phyloP scores from a whole-genome alignment of 2,888 invertebrate species.

The Poecilus cupreus region DNA sequence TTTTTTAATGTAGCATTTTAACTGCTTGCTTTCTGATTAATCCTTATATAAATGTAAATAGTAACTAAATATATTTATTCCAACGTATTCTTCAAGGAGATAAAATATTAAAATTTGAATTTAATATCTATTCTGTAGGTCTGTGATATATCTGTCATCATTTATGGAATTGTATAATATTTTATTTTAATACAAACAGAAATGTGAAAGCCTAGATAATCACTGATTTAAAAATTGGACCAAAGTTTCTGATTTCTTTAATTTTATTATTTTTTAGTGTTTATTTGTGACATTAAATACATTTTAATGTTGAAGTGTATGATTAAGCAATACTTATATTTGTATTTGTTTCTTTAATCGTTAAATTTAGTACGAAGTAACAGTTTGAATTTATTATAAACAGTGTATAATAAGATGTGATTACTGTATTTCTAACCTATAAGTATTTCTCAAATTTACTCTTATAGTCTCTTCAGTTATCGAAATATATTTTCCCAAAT shows the following conservation, averaged over 20 bases:
- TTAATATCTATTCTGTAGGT: constrained; percentile 71
- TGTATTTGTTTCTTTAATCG: constrained; percentile 35
- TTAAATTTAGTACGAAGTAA: constrained; percentile 1
- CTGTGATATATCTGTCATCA: constrained; percentile 72
- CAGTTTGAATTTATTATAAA: not conserved
- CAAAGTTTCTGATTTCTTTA: constrained; percentile 42
- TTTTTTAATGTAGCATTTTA: constrained; percentile 48
- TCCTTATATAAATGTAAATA: constrained; percentile 56
- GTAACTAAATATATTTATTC: constrained; percentile 28
- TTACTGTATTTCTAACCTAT: constrained; percentile 47
- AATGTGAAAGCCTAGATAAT: constrained; percentile 55
- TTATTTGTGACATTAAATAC: constrained; percentile 23
- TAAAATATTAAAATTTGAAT: constrained; percentile 51
- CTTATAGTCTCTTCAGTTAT: not conserved
- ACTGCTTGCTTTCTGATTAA: constrained; percentile 53
- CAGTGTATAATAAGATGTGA: constrained; percentile 36
- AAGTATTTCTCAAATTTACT: constrained; percentile 34
- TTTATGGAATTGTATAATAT: constrained; percentile 59
- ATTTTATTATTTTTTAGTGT: constrained; percentile 19
- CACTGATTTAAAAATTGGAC: constrained; percentile 58
- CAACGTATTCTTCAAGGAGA: constrained; percentile 13
- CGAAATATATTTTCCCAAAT: not conserved
- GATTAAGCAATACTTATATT: constrained; percentile 51
- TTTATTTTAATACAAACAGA: constrained; percentile 55
- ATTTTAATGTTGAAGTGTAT: constrained; percentile 52